phyloP scores from a whole-genome alignment of 2,888 invertebrate species.

The Lycophotia porphyrea region DNA sequence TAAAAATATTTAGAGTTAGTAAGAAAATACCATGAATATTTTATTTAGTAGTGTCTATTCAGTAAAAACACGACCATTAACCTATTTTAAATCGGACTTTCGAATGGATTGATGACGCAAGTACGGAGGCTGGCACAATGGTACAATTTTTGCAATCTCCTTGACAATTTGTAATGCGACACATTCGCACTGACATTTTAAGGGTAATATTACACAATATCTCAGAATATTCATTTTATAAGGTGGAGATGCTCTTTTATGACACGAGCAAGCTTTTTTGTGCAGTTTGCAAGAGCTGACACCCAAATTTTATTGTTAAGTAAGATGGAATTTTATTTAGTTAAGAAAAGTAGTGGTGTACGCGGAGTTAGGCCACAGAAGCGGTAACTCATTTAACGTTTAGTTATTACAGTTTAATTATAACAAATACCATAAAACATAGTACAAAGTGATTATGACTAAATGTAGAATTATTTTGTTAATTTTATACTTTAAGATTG shows the following conservation, averaged over 20 bases:
- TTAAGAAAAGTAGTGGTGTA: not conserved
- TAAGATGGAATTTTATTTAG: not conserved
- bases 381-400: not conserved
- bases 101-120: slow-evolving; percentile 83
- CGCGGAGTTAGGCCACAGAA: not conserved
- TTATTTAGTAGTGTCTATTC: slow-evolving; percentile 78
- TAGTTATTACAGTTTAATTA: slow-evolving; percentile 6
- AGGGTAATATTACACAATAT: slow-evolving; percentile 70
- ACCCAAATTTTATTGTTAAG: not conserved
- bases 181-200: slow-evolving; percentile 73
- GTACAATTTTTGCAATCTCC: slow-evolving; percentile 75
- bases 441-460: not conserved
- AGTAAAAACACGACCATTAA: slow-evolving; percentile 83
- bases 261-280: slow-evolving; percentile 15
- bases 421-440: slow-evolving; percentile 6
- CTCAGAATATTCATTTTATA: slow-evolving; percentile 66
- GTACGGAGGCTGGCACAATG: slow-evolving; percentile 80
- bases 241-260: slow-evolving; percentile 58
- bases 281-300: slow-evolving; percentile 1
- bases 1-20: slow-evolving; percentile 63
- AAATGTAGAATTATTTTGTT: slow-evolving; percentile 20
- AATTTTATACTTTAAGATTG: slow-evolving; percentile 6
- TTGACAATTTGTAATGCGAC: slow-evolving; percentile 76
- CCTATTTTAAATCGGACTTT: slow-evolving; percentile 87
- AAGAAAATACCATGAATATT: slow-evolving; percentile 74